Conservation (phyloP, 2,797 vertebrate genomes). For the Microhierax caerulescens region DNA sequence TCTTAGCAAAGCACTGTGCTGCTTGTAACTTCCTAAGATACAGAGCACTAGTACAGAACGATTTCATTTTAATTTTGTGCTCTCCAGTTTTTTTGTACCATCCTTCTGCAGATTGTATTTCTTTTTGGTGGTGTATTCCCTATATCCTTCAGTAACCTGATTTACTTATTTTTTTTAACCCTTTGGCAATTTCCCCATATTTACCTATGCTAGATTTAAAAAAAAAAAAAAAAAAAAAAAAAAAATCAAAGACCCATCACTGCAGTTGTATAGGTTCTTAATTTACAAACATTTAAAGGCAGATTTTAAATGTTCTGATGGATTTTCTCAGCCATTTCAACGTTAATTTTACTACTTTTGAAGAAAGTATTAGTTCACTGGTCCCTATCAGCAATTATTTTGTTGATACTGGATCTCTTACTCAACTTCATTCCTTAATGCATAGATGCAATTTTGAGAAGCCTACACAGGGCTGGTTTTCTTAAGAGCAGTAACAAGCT, state of each 20-base stretch:
- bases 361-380: background rate
- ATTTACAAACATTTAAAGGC: background rate
- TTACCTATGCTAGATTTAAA: background rate
- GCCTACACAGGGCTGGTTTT: fast-evolving
- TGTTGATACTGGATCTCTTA: background rate
- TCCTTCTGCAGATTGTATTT: background rate
- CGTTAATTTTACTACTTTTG: background rate
- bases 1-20: background rate
- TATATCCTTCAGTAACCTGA: background rate
- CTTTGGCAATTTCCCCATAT: background rate
- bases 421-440: background rate
- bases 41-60: background rate
- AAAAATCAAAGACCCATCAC: background rate
- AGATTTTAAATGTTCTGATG: background rate
- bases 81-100: background rate
- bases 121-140: fast-evolving
- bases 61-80: background rate
- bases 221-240: background rate
- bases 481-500: background rate
- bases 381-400: background rate
- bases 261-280: background rate
- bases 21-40: background rate
- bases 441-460: background rate
- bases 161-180: background rate
- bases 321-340: background rate